Evolutionary conservation across 2,113 vertebrate genomes (phyloP), one percentile per base, ranked within the genome.

Genomic region (Acanthochromis polyacanthus): DNA sequence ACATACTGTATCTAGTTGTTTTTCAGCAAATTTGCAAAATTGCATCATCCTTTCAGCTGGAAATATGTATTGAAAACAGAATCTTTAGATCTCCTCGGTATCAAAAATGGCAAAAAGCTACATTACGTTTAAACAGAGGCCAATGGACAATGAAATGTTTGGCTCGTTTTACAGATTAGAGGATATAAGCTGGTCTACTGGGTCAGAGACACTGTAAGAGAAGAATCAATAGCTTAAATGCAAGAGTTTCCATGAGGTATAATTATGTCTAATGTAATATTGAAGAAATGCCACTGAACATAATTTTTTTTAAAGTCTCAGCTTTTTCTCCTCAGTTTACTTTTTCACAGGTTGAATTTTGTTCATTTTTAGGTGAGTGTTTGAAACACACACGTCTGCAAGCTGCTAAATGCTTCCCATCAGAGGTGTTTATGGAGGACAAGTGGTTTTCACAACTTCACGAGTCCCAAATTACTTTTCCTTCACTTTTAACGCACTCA

Each of bases 321-420:
- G 40, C n/a, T n/a, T 14, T 15, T 43, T 43, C 14, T 43, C 40
- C 14, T 43, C 40, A 14, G 40, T 15, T 15, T 4, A 43, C 11
- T 43, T 10, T 20, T 20, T 51, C 48, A 51, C 5, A 7, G 48
- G 16, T 48, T 64, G 16, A 64, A 46, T 12, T 25, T 48, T 48
- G 17, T 20, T 51, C 48, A 25, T 11, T 56, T 74, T 43, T 12
- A 59, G 48, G 22, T n/a, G 45, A 30, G 15, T n/a, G 7, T 20
- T 4, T 16, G 10, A 48, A 5, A 51, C 43, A 23, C 43, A 23
- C 22, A 50, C 9, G 14, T 10, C 5, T 58, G 10, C 3, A 4
- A 59, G 23, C 23, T 60, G 69, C 48, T 73, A 72, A 70, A 60
- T 52, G 53, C 23, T 36, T 51, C 59, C 23, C 46, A 80, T 57